These are phyloP conservation scores for Alexandromys fortis DNA, from an alignment of 2,113 vertebrate genomes.

Conservation along the genomic window DNA sequence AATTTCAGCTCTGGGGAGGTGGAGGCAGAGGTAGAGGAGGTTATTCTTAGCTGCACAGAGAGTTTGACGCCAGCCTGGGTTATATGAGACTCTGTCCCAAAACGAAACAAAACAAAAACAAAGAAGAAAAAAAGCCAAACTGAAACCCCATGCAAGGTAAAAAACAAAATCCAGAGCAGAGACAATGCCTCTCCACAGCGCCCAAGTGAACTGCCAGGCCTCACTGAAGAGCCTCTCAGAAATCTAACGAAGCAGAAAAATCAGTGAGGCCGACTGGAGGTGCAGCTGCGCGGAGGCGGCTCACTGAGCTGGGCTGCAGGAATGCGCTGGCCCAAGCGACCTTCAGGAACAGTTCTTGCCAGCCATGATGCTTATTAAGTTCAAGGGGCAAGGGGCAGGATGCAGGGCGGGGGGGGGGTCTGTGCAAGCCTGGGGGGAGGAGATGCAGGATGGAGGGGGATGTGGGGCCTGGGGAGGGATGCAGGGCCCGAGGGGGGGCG, in stretches of 20 bases:
- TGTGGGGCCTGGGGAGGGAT: neutral
- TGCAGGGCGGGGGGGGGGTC: neutral
- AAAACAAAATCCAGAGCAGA: neutral
- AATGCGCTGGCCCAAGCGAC: neutral
- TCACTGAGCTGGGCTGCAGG: slow-evolving; percentile 18
- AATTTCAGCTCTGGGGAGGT: neutral
- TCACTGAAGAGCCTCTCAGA: slow-evolving; percentile 62
- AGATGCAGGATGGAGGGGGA: neutral
- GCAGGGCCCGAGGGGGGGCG: neutral
- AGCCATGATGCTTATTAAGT: neutral
- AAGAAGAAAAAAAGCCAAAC: neutral
- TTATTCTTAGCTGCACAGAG: neutral
- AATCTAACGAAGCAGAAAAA: slow-evolving; percentile 61
- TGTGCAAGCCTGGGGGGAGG: neutral
- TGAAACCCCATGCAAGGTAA: neutral
- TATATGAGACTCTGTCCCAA: neutral
- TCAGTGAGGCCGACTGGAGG: slow-evolving; percentile 14
- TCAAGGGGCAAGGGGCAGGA: neutral
- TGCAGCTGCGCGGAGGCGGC: neutral
- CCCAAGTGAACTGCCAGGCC: neutral
- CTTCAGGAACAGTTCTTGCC: neutral
- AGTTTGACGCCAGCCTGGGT: neutral
- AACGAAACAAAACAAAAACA: neutral
- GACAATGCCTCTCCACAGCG: neutral
- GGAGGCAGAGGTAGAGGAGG: neutral